Evolutionary conservation across 2,797 vertebrate species (phyloP), one percentile per base, ranked within the genome.

Genomic region (Crenichthys baileyi): DNA sequence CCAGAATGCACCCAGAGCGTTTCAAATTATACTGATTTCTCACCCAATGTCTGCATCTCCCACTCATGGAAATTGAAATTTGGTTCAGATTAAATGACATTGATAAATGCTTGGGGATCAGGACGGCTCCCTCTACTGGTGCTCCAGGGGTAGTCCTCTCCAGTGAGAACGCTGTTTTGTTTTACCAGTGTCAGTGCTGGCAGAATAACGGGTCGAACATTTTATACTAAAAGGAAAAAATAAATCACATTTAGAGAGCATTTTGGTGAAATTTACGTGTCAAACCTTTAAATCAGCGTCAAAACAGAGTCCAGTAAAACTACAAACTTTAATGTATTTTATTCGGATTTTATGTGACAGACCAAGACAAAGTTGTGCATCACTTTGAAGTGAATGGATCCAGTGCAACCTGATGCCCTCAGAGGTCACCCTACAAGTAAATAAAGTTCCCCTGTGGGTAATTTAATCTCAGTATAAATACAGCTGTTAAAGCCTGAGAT

Each of bases 41-140:
- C 92, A 94, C 94, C 88, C 92, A 92, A 93, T 94, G 94, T 94
- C 94, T 93, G 88, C 90, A 93, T 94, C 93, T 94, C 93, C 93
- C 92, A 94, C 94, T 93, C 93, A 91, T 91, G 92, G 89, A 95
- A 95, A 94, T 94, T 95, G 92, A 94, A 94, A 95, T 94, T 94
- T 91, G 88, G 92, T 93, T 94, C 93, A 94, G 92, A 94, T 94
- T 89, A 94, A 94, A 91, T 92, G 83, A 92, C 87, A 87, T 80
- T 93, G 93, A 95, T 95, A 93, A 94, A 92, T 85, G 82, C 87
- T 85, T 84, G 82, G 73, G 73, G 86, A 83, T 93, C 90, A 76
- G 75, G 60, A 92, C 79, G 90, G 92, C 93, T 83, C 93, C 94
- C 92, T 94, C 94, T 95, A 86, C 91, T 91, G 94, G 94, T 79